Evolutionary conservation across 2,797 vertebrate genomes (phyloP), one percentile per base, ranked within the genome.

Genomic region (Etheostoma nigrum): DNA sequence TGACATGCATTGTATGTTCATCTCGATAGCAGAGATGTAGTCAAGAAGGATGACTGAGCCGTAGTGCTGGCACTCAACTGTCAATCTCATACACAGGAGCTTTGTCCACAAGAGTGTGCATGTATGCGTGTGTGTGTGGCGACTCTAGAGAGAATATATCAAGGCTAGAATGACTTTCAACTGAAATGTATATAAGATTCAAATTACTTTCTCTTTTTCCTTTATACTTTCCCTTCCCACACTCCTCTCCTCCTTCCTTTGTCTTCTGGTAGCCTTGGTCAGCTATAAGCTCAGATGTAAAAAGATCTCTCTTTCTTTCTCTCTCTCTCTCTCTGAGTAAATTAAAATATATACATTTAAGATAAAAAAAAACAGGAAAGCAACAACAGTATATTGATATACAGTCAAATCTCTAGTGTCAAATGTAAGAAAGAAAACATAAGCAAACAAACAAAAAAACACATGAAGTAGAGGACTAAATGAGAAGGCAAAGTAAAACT

Each of bases 171-270:
- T 89, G 94, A 93, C 92, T 93, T 96, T 95, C 94, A 94, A 94
- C 91, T 88, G 93, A 95, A 95, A 95, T 91, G 93, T 95, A 95
- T 95, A 95, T 92, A 92, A 96, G 95, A 94, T 94, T 93, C 81
- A 85, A 93, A 95, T 90, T 83, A 85, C 91, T 88, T 85, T 91
- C 79, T 85, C 85, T 88, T 87, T 86, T 87, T 91, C 74, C 84
- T 83, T 67, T 85, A 81, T 86, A 87, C 84, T 78, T 77, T 81
- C 84, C 73, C 67, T 59, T 75, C 67, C 86, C 52, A 72, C 80
- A 59, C 80, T 83, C 65, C 71, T 72, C 59, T 78, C 73, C 67
- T 68, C 70, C 55, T 72, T 81, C 36, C 77, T 92, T 91, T 92
- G 86, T 91, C 88, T 93, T 92, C 82, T 86, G 89, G 91, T 87